phyloP scores from a whole-genome alignment of 92 coral and sea anemone genomes.

The Phenganax subtilis region DNA sequence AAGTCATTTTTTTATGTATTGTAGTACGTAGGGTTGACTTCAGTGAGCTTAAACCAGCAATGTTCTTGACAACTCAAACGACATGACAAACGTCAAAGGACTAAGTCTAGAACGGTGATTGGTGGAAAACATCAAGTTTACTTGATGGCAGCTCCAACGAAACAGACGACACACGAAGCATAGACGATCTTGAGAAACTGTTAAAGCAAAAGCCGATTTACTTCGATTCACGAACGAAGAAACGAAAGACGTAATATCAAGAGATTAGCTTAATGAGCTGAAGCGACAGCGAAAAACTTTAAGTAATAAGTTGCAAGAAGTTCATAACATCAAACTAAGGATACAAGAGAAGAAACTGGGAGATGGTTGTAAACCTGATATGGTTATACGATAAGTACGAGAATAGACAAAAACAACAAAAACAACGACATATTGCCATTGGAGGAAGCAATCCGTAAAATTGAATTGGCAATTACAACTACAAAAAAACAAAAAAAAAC shows the following conservation, averaged over 20 bases:
- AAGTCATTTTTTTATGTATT: no score
- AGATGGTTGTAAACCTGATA: constrained; percentile 6
- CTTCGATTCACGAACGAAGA: not conserved
- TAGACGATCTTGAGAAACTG: not conserved
- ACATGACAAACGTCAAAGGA: no score
- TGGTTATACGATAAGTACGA: constrained; percentile 9
- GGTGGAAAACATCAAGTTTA: no score
- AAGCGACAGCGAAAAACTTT: constrained; percentile 36
- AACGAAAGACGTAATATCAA: not conserved
- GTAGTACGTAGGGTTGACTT: no score
- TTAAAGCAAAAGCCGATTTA: not conserved
- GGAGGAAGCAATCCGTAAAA: not conserved
- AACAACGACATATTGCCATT: not conserved
- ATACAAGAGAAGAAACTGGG: constrained; percentile 40
- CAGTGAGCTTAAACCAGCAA: no score
- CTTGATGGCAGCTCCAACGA: not conserved
- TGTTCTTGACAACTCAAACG: no score
- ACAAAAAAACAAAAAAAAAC: not conserved
- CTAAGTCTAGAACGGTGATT: no score
- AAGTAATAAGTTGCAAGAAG: constrained; percentile 13
- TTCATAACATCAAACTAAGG: constrained; percentile 26
- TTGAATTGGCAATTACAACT: not conserved
- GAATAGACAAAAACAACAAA: not conserved
- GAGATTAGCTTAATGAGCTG: not conserved
- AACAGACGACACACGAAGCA: not conserved